These are phyloP conservation scores for Diplosoma virens DNA, from an alignment of 23 tunicate genomes.

Conservation along the genomic window DNA sequence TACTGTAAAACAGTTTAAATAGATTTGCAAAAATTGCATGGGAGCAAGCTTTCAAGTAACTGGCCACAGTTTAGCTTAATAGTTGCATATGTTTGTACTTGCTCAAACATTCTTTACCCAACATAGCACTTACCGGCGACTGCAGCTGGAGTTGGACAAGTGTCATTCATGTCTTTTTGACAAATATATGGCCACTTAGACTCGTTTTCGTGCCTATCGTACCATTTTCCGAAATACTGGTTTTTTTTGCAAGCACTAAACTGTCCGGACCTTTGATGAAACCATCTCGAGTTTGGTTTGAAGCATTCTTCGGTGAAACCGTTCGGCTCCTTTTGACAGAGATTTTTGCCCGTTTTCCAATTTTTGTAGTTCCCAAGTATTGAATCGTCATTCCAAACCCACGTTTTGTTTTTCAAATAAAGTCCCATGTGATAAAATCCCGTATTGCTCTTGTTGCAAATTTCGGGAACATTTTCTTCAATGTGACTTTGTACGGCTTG, in stretches of 20 bases:
- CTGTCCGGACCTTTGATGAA: constrained; percentile 8
- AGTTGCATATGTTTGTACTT: too few species aligned
- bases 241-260: background rate
- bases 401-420: background rate
- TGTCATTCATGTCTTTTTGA: background rate
- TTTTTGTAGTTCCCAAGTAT: background rate
- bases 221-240: constrained; percentile 19
- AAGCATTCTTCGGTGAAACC: background rate
- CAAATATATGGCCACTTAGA: constrained; percentile 29
- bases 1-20: too few species aligned
- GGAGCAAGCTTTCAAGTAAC: too few species aligned
- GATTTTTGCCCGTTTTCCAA: background rate
- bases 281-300: background rate
- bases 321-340: constrained; percentile 1
- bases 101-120: too few species aligned
- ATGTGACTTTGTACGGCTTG: constrained; percentile 12
- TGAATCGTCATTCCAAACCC: constrained; percentile 25
- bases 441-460: background rate
- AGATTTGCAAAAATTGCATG: too few species aligned
- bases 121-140: too few species aligned
- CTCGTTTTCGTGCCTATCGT: background rate
- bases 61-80: too few species aligned
- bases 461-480: constrained; percentile 2
- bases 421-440: constrained; percentile 15
- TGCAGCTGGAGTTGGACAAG: too few species aligned